Evolutionary conservation across 2,888 invertebrate species (phyloP), one percentile per base, ranked within the genome.

Genomic region (Pyrrhosoma nymphula): DNA sequence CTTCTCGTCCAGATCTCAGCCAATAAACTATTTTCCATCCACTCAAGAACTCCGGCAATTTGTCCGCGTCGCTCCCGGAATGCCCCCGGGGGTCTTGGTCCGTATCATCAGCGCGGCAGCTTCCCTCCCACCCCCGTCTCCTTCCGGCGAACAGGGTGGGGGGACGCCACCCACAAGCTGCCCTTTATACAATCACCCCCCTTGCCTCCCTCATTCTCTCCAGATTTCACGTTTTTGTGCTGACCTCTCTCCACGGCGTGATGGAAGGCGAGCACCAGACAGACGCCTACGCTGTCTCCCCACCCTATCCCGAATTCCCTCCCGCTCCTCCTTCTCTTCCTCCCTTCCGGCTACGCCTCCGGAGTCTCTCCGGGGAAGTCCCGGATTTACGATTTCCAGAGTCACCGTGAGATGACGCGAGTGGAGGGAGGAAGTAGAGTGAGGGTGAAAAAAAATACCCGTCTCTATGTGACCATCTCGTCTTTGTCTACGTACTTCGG

Each of bases 11-110:
- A 82, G 82, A 82, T 82, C 82, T 82, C 82, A 82, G 82, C 82
- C 82, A 82, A 82, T 82, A 82, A 82, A 82, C 82, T 82, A 82
- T 82, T 82, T 82, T 82, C 82, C 82, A 82, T 82, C 82, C 82
- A 35, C 82, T 82, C 82, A 55, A 89, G 56, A 89, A 56, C 56
- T 26, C 89, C 26, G 89, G 89, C 89, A 89, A 89, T 89, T 89
- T 89, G 89, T 89, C 89, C 89, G 55, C 89, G 89, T 89, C 89
- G 12, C 26, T 20, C n/a, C 60, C 47, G 47, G 89, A 82, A 55
- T 89, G 56, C 89, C 89, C 89, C 89, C 56, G 26, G 55, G 89
- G 55, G 55, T 39, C 89, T 47, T 89, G 89, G 55, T 89, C 89
- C 89, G 89, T 56, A n/a, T 47, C 89, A 89, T 89, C 89, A 56